Base-by-base conservation (phyloP, 2,888 invertebrate species). In the Lycia hirtaria region DNA sequence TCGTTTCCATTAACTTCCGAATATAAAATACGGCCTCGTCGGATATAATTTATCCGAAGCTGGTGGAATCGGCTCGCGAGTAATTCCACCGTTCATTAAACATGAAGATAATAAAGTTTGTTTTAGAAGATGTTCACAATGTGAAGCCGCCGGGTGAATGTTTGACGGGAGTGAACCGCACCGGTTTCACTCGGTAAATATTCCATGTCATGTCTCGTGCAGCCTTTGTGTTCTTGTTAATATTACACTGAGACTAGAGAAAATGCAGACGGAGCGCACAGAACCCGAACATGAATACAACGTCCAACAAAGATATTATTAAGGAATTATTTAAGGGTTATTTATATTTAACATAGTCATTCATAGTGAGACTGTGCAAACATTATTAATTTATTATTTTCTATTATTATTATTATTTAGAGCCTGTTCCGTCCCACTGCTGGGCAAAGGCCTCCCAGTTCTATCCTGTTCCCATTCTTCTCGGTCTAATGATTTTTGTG, bases 131-230 rank as follows among this genome's bases (percentile, higher is more conserved):
- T 43, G 37, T 48, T 43, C 14, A 37, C 43, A 37, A 32, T 48
- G 17, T 41, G 47, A 26, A 50, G 32, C 32, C 26, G 35, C 40
- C 3, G 30, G 22, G 15, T 61, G 55, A 63, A 63, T 63, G 61
- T 60, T 63, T 56, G 47, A 59, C 55, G 56, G 61, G 48, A 35
- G 50, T 30, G 32, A 28, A 49, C 56, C 59, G 28, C 58, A 37
- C 22, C 43, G 49, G 24, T n/a, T 26, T 24, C 32, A 5, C 24
- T 28, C 24, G 32, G 24, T 40, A 32, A 53, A 55, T 59, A 59
- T 61, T 57, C 44, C 49, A 52, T 50, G 54, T 60, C 51, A 55
- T 59, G 57, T 61, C 55, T 40, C 49, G 49, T 50, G 54, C 62
- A 56, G 48, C 55, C 56, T 61, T 55, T 59, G 54, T 60, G 41